Base-by-base conservation (phyloP, 2,113 vertebrate genomes). In the Gnathonemus echidnorhynchus region DNA sequence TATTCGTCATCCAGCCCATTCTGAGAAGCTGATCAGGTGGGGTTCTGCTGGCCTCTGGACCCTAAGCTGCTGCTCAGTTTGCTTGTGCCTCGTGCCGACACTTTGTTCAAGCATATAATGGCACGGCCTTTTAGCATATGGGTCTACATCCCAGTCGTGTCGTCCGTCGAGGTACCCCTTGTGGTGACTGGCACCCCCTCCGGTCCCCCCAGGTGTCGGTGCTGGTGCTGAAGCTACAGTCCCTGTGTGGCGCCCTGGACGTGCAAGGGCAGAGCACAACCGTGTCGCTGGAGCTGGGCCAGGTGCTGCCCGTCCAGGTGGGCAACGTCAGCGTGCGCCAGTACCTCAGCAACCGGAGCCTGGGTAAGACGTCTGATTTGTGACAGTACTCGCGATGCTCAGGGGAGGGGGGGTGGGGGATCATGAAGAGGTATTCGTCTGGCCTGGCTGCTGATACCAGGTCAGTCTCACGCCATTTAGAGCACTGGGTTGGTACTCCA, bases 311-410 rank as follows among this genome's bases (percentile, higher is more conserved):
- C 90, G 96, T 93, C 92, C 97, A 99, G 46, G 91, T 99, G 92
- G 98, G 98, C 93, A 99, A 99, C 89, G 93, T 98, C 94, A 97
- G 97, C 93, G 95, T 98, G 91, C 95, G 98, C 42, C 97, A 99
- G 91, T 99, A 99, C 93, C 96, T 98, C 91, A 97, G 97, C 95
- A 98, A 96, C 95, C 97, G 97, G 94, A 97, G 97, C 93, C 92
- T 97, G 89, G 98, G 98, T 99, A 95, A 97, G 97, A 92, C 58
- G 3, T 70, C n/a, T 11, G 62, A 27, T 27, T 10, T 27, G 24
- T 27, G 62, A 31, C 3, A 3, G 56, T 62, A 62, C 56, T n/a
- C 24, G 9, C 56, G 56, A n/a, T 62, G 56, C 24, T 62, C 24
- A n/a, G n/a, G 24, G 62, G n/a, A 10, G 8, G 62, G 62, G n/a